Percentiles rank a stretch among this genome's conserved stretches.
These are phyloP conservation scores for Calliphora vomitoria DNA, from an alignment of 2,888 invertebrate species.

Conservation along the genomic window DNA sequence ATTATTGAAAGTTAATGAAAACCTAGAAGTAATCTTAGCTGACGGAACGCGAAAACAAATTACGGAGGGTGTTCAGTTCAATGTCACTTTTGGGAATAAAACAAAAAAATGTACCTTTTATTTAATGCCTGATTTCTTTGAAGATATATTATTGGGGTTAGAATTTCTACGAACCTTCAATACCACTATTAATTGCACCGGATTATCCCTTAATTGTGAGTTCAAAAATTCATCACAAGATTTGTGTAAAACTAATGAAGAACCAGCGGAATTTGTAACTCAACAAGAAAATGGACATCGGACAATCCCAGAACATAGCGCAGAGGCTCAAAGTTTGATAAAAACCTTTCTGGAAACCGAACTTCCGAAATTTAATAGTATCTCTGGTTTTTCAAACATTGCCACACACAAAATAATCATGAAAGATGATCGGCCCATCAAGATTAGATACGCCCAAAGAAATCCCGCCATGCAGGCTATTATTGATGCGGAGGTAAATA, in stretches of 20 bases:
- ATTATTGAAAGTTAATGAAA: background rate
- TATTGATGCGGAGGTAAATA: background rate
- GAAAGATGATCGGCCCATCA: background rate
- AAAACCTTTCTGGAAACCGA: background rate
- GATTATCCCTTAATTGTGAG: background rate
- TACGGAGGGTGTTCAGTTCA: background rate
- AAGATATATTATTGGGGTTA: background rate
- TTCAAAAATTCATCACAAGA: background rate
- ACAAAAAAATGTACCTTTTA: background rate
- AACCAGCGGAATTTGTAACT: background rate
- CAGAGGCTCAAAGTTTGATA: background rate
- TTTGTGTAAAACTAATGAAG: background rate
- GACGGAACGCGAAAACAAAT: background rate
- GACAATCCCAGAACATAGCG: background rate
- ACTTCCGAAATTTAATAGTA: background rate
- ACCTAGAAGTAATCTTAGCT: background rate
- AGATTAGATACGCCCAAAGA: background rate
- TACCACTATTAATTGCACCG: background rate
- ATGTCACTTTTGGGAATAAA: background rate
- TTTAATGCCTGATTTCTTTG: background rate
- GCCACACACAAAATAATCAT: background rate
- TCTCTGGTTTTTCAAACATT: background rate
- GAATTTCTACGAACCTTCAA: background rate
- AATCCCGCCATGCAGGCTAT: slow-evolving; percentile 5
- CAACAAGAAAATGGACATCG: background rate